Conservation (phyloP, 2,113 vertebrate genomes). For the Sorex araneus region DNA sequence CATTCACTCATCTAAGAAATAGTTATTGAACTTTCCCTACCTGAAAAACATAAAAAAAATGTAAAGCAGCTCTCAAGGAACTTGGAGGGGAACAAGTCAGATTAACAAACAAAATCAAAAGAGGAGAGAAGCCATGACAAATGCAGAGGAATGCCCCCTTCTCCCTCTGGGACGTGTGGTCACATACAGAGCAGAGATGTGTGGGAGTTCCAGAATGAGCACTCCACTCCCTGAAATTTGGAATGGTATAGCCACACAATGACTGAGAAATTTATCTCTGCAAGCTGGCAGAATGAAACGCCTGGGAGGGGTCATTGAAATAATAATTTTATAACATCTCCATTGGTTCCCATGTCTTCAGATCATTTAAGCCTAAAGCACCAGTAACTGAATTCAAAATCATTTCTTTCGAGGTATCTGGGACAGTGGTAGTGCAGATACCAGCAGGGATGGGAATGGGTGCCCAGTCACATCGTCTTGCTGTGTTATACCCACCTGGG, state of each 20-base stretch:
- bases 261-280: not conserved
- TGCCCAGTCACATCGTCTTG: not conserved
- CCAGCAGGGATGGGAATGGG: not conserved
- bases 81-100: not conserved
- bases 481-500: not conserved
- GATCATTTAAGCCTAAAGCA: not conserved
- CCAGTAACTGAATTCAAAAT: not conserved
- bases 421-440: not conserved
- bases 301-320: not conserved
- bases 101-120: not conserved
- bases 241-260: not conserved
- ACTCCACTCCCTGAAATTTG: not conserved
- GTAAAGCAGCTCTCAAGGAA: not conserved
- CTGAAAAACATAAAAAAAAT: constrained; percentile 1
- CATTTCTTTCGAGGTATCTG: not conserved
- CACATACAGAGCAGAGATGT: not conserved
- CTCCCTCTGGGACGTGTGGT: not conserved
- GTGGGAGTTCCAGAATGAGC: not conserved
- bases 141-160: not conserved
- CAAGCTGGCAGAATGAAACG: not conserved
- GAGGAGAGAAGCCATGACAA: not conserved
- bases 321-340: not conserved
- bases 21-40: not conserved
- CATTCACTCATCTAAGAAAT: not conserved
- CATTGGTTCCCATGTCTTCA: not conserved